Evolutionary conservation across 2,113 vertebrate genomes (phyloP).

Genomic region (Tyrannus savana): DNA sequence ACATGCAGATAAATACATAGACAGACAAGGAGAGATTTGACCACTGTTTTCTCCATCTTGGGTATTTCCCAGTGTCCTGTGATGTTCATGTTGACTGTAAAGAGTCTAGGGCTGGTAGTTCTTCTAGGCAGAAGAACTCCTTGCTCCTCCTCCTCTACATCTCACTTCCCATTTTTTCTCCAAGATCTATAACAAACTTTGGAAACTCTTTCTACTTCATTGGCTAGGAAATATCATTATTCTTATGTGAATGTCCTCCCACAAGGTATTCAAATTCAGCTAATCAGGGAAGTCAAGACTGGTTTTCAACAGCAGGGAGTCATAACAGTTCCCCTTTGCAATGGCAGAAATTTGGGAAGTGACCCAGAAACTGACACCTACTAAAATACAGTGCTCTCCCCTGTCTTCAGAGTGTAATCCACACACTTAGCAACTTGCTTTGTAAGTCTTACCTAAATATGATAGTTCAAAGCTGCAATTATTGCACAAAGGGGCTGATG

Average conservation of each 20-base stretch:
- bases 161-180: neutral
- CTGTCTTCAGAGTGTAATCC: neutral
- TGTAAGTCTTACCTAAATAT: neutral
- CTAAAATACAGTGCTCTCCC: neutral
- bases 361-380: neutral
- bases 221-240: neutral
- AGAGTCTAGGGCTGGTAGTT: neutral
- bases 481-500: neutral
- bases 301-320: neutral
- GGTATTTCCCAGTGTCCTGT: neutral
- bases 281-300: neutral
- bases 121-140: neutral
- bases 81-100: neutral
- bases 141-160: rapidly evolving
- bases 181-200: neutral
- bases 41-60: neutral
- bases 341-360: neutral
- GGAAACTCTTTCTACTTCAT: neutral
- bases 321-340: neutral
- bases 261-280: neutral
- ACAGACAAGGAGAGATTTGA: neutral
- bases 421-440: neutral
- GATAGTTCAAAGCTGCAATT: neutral
- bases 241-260: neutral
- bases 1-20: neutral